A percentile compares a stretch with the other conserved stretches of the same genome.
These are phyloP conservation scores for Cephalopterus ornatus DNA, from an alignment of 2,113 vertebrate species.

Conservation along the genomic window DNA sequence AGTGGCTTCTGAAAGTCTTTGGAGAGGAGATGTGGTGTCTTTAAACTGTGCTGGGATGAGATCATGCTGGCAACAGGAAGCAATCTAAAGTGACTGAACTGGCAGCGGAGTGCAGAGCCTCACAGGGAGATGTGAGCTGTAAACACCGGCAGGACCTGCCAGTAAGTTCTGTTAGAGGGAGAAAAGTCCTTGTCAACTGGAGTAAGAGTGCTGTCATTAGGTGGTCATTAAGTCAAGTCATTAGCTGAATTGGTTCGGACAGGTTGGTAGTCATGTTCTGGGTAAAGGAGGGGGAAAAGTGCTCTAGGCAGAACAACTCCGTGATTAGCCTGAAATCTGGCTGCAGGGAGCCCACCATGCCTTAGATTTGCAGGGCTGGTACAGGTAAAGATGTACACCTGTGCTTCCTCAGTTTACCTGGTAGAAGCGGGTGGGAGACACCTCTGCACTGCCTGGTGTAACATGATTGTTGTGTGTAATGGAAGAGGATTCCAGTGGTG, in stretches of 20 bases:
- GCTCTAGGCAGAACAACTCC: background rate
- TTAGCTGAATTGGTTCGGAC: background rate
- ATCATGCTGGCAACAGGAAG: background rate
- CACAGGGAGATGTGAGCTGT: background rate
- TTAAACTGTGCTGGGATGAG: background rate
- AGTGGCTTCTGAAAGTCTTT: background rate
- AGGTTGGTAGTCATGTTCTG: background rate
- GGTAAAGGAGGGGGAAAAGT: background rate
- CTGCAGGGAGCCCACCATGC: background rate
- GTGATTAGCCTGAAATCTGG: background rate
- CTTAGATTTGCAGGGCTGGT: background rate
- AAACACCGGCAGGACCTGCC: background rate
- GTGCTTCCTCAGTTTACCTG: background rate
- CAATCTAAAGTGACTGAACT: background rate
- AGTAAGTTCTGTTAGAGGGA: background rate
- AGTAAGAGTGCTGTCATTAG: background rate
- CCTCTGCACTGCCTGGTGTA: background rate
- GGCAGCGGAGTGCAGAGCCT: background rate
- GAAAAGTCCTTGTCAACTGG: background rate
- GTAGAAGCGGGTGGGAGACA: background rate
- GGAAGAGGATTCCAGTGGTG: background rate
- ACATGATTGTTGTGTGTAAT: accelerated
- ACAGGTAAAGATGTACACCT: background rate
- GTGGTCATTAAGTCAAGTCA: background rate
- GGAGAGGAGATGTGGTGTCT: background rate